These are phyloP conservation scores for Tychaedon coryphoeus DNA, from an alignment of 2,113 vertebrate genomes.

Conservation along the genomic window DNA sequence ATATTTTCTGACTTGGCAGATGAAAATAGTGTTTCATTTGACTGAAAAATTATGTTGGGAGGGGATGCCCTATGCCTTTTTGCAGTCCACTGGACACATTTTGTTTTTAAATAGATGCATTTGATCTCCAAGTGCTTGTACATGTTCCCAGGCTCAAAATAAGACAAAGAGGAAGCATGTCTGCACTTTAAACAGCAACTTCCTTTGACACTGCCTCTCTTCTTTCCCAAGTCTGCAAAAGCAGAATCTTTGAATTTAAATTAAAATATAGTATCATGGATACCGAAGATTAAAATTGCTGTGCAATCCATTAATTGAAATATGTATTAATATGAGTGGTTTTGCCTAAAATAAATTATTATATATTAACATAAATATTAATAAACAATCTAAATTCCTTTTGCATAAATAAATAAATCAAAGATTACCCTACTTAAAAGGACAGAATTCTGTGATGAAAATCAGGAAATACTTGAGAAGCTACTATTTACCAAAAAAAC, in stretches of 20 bases:
- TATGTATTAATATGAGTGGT: neutral
- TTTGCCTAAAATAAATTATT: neutral
- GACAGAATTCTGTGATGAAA: neutral
- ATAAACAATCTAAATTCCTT: neutral
- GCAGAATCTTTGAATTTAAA: neutral
- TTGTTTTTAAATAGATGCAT: neutral
- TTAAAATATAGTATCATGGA: neutral
- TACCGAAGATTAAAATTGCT: neutral
- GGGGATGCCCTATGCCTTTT: neutral
- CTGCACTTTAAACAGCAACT: neutral
- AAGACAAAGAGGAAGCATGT: constrained; percentile 2
- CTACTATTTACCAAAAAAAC: neutral
- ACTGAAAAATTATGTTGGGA: neutral
- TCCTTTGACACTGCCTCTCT: neutral
- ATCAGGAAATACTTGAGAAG: neutral
- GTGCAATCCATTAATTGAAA: neutral
- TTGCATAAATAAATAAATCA: neutral
- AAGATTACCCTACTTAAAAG: neutral
- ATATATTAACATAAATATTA: neutral
- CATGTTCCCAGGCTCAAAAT: neutral
- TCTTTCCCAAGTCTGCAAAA: neutral
- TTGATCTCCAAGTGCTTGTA: neutral
- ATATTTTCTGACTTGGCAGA: neutral
- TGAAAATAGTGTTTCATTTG: neutral
- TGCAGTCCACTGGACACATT: neutral